Evolutionary conservation across 2,113 vertebrate genomes (phyloP).

Genomic region (Jaculus jaculus): DNA sequence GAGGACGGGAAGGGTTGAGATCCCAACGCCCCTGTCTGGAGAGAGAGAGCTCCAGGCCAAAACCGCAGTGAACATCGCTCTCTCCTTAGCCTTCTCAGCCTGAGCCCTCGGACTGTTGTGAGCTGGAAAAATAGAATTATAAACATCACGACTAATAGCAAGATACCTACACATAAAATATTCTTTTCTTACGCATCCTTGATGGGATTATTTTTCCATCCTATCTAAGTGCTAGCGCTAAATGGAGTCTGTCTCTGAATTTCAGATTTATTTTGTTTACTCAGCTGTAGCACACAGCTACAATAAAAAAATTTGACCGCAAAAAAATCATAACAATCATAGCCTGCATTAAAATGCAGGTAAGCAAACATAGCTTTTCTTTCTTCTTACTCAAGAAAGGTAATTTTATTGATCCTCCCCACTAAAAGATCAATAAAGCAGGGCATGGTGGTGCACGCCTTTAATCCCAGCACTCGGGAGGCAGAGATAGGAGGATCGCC

Average conservation of each 20-base stretch:
- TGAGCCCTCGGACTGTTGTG: neutral
- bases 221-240: slow-evolving; percentile 2
- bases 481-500: too few relatives aligned
- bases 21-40: neutral
- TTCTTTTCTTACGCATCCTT: slow-evolving; percentile 35
- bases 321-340: slow-evolving; percentile 30
- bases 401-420: slow-evolving; percentile 22
- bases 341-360: slow-evolving; percentile 63
- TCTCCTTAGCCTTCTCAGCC: neutral
- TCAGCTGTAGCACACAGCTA: slow-evolving; percentile 17
- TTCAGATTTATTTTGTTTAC: slow-evolving; percentile 59
- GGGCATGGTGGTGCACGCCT: too few relatives aligned
- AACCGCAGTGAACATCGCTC: neutral
- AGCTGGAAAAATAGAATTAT: neutral
- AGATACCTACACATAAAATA: neutral
- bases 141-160: slow-evolving; percentile 26
- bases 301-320: slow-evolving; percentile 33
- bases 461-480: too few relatives aligned
- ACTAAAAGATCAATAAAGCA: slow-evolving; percentile 7
- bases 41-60: neutral
- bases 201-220: neutral
- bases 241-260: slow-evolving; percentile 1
- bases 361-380: slow-evolving; percentile 61
- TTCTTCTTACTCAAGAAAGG: slow-evolving; percentile 53
- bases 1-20: neutral